A percentile compares a stretch with the other conserved stretches of the same genome.
These are phyloP conservation scores for Taphrorychus bicolor DNA, from an alignment of 2,888 invertebrate species.

Conservation along the genomic window DNA sequence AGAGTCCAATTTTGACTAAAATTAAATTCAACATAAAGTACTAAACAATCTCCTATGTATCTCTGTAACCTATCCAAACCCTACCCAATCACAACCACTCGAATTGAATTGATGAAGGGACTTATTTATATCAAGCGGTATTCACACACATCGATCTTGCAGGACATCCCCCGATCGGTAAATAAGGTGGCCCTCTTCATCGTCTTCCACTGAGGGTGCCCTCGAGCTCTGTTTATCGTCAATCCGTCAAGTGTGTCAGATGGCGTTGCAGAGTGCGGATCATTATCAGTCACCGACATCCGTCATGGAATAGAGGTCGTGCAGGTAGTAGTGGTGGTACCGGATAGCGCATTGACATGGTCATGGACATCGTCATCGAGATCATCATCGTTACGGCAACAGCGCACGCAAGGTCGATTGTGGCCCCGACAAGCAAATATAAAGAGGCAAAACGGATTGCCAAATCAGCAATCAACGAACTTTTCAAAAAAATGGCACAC, in stretches of 20 bases:
- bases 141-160: conserved; percentile 99
- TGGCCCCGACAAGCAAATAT: conserved; percentile 71
- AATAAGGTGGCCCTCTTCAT: conserved; percentile 99
- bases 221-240: conserved; percentile 74
- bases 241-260: conserved; percentile 27
- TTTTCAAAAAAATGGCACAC: conserved; percentile 44
- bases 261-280: background rate
- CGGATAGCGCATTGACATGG: conserved; percentile 39
- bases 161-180: conserved; percentile 99
- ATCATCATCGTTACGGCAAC: conserved; percentile 53
- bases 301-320: conserved; percentile 10
- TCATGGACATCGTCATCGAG: conserved; percentile 54
- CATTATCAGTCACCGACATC: conserved; percentile 44
- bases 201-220: conserved; percentile 96
- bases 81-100: background rate
- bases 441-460: conserved; percentile 72
- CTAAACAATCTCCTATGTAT: background rate
- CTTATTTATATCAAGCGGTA: conserved; percentile 60
- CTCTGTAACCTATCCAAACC: background rate
- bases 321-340: conserved; percentile 20
- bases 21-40: background rate
- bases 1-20: no score
- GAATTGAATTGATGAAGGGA: background rate
- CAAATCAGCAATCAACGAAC: conserved; percentile 63
- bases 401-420: conserved; percentile 56